phyloP scores from a whole-genome alignment of 1,140 invertebrate species.

The Caerostris extrusa region DNA sequence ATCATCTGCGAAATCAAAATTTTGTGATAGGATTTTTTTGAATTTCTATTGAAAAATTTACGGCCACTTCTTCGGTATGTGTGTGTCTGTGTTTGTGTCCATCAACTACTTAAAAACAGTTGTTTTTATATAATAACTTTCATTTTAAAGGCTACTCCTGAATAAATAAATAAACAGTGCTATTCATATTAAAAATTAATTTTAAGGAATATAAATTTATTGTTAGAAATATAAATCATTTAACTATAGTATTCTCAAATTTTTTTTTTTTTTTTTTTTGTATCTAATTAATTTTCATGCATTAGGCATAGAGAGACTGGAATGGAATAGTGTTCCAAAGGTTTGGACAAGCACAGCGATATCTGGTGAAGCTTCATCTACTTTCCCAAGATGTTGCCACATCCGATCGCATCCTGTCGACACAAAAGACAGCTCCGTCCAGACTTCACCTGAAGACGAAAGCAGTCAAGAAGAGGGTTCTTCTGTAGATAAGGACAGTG shows the following conservation, averaged over 20 bases:
- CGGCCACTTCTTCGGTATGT: too few species aligned
- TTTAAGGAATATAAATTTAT: too few species aligned
- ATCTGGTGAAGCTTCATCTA: not conserved
- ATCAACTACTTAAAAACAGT: too few species aligned
- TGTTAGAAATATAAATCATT: not conserved
- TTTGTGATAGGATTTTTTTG: too few species aligned
- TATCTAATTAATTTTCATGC: not conserved
- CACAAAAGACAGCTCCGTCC: conserved; percentile 71
- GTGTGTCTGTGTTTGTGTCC: too few species aligned
- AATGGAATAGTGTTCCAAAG: conserved; percentile 55
- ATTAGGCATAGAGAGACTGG: conserved; percentile 72
- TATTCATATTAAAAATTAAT: too few species aligned
- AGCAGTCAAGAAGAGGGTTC: not conserved
- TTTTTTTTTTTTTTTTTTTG: not conserved
- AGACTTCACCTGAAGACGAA: conserved; percentile 50
- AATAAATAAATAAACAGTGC: too few species aligned
- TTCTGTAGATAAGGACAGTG: not conserved
- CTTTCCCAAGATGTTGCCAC: conserved; percentile 59
- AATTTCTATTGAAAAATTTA: too few species aligned
- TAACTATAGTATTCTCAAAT: not conserved
- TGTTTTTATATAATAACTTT: too few species aligned
- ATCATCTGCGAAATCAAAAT: too few species aligned
- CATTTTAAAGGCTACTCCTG: too few species aligned
- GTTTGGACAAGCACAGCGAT: not conserved
- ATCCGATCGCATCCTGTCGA: not conserved